Base-by-base conservation (phyloP, 92 coral and sea anemone genomes). In the Siderastrea siderea region DNA sequence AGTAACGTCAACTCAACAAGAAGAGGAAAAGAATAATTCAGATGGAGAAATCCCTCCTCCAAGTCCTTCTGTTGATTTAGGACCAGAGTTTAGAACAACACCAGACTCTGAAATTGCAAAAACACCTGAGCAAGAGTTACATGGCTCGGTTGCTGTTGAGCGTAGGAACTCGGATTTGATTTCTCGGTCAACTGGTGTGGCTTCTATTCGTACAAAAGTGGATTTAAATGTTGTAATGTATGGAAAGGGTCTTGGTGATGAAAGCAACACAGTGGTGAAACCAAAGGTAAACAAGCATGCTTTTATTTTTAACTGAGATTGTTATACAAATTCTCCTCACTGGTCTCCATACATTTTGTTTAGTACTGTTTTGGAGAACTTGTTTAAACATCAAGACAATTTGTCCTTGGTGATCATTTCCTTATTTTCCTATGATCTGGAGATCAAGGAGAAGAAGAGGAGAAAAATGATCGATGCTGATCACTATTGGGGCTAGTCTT, bases 141-240 rank as follows among this genome's bases (percentile, higher is more conserved):
- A 16, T 7, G 66, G 17, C 47, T 87, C 87, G 4, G 69, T 52
- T n/a, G 71, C 81, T 13, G 47, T 51, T 74, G 85, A 68, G 10
- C 76, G 86, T 17, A 74, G 77, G 69, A 68, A 68, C 1, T 68
- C 82, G 11, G 89, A 66, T 12, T 16, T 89, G 71, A 72, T 86
- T 26, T 86, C 86, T 51, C 84, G 91, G 13, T 71, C 94, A 7
- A 68, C 89, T 81, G 94, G 74, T 14, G 91, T 91, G 66, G 95
- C 95, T 4, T 95, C 98, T 66, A 95, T 95, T 45, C 93, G 95
- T 48, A 73, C 98, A 66, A 91, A 89, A 67, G 95, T 93, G 67
- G 97, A 97, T 12, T 93, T 97, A 60, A 93, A 86, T 86, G 99
- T 97, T 88, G 97, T 97, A 15, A 97, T 97, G 98, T 96, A 97